These are phyloP conservation scores for Neuroterus valhalla DNA, from an alignment of 1,140 invertebrate genomes.

Conservation along the genomic window DNA sequence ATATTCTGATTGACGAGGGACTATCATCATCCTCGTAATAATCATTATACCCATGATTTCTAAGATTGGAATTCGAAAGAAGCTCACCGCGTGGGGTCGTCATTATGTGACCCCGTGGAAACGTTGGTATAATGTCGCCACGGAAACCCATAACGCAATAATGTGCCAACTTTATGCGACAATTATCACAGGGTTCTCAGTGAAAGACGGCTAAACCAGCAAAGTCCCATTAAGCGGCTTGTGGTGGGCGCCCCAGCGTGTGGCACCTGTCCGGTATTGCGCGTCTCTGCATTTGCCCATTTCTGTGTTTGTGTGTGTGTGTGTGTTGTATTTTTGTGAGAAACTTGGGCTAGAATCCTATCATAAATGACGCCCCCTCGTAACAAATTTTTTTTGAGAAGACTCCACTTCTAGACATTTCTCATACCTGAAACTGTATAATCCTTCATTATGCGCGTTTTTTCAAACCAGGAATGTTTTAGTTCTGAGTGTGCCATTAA, in stretches of 20 bases:
- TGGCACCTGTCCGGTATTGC: constrained; percentile 65
- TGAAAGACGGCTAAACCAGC: constrained; percentile 59
- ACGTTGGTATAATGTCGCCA: constrained; percentile 61
- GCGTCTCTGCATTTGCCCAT: constrained; percentile 13
- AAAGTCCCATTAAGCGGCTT: constrained; percentile 63
- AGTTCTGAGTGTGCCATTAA: constrained; percentile 30
- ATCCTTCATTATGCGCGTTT: constrained; percentile 35
- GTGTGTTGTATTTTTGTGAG: not conserved
- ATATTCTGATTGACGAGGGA: not conserved
- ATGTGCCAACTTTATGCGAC: constrained; percentile 72
- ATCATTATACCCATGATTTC: not conserved
- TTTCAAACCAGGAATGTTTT: constrained; percentile 34
- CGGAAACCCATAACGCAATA: constrained; percentile 68
- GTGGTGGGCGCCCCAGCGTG: constrained; percentile 64
- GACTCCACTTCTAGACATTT: constrained; percentile 8
- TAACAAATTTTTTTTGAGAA: not conserved
- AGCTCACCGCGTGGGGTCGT: constrained; percentile 62
- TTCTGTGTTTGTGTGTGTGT: too few species aligned
- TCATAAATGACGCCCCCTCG: not conserved
- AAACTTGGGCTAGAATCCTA: not conserved
- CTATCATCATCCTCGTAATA: too few species aligned
- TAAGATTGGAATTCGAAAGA: constrained; percentile 34
- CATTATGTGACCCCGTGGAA: constrained; percentile 54
- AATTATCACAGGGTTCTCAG: constrained; percentile 68
- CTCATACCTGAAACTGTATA: constrained; percentile 33